Base-by-base conservation (phyloP, 30 jellyfish, hydroid and myxozoan species). In the Aurelia sp. region DNA sequence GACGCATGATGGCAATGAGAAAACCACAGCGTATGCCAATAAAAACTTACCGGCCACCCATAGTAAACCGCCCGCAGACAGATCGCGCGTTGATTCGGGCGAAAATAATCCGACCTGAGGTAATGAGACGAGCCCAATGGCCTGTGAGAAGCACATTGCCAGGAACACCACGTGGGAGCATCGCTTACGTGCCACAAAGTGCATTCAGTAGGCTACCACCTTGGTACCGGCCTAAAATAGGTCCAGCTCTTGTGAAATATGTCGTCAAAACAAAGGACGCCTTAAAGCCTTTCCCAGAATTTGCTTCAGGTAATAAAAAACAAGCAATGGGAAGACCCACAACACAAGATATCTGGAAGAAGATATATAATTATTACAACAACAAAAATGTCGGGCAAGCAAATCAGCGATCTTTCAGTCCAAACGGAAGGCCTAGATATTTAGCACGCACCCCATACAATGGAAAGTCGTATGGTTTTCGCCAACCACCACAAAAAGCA, bases 11-110 rank as follows among this genome's bases (percentile, higher is more conserved):
- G n/a, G 62, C n/a, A 16, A 51, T 66, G 60, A 35, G 15, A 16
- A 68, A 47, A 13, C 44, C 31, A 12, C 33, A 22, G 16, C n/a
- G 33, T 15, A 20, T 16, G 16, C 73, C 44, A 10, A 59, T 30
- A n/a, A 66, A 67, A n/a, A 66, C 21, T 47, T 63, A 60, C 22
- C 53, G 35, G 27, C 84, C 86, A 8, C 23, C 85, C 13, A n/a
- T 73, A 11, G 91, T 78, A 52, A 89, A 89, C 60, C 87, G 74
- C 17, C 98, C 98, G 15, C 91, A 72, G 78, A 93, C 98, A 11
- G 98, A 88, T 80, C 90, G 93, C 50, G 98, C 98, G 15, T 69
- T 93, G 52, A 82, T 93, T 12, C 77, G 98, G 57, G 81, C 90
- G 20, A 88, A 87, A 55, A 86, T 93, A 13, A 82, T 94, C 12